Percentiles rank a stretch among this genome's conserved stretches.
Conservation (phyloP, 2,113 vertebrate genomes). For the Petromus typicus region DNA sequence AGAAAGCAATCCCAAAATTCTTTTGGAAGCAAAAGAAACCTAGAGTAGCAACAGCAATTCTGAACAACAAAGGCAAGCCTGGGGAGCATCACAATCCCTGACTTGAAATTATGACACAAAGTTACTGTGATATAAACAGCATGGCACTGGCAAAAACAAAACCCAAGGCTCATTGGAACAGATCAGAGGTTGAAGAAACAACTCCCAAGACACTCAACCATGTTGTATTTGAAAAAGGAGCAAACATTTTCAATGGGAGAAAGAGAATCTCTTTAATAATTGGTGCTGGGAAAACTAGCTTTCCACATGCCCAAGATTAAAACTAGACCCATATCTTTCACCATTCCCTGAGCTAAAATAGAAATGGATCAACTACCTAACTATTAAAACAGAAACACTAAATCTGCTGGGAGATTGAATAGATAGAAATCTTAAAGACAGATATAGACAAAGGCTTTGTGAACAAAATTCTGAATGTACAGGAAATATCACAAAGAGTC, state of each 20-base stretch:
- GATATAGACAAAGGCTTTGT: neutral
- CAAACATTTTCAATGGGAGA: neutral
- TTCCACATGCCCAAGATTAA: neutral
- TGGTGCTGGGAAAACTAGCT: neutral
- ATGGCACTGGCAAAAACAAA: neutral
- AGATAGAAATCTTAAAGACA: neutral
- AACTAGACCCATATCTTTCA: neutral
- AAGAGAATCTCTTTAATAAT: neutral
- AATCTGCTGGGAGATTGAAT: neutral
- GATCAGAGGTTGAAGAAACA: neutral
- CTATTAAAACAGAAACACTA: neutral
- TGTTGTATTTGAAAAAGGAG: neutral
- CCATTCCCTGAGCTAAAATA: neutral
- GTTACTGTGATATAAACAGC: neutral
- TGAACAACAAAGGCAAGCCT: neutral
- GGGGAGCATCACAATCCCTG: neutral
- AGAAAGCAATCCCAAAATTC: neutral
- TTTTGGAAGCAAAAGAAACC: neutral
- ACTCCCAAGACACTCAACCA: neutral
- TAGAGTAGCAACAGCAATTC: neutral
- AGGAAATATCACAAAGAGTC: neutral
- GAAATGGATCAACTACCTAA: neutral
- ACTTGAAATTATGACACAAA: neutral
- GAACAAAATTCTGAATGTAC: neutral
- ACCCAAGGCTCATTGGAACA: neutral